A percentile compares a stretch with the other conserved stretches of the same genome.
Conservation (phyloP, 2,888 invertebrate genomes). For the Polyommatus icarus region DNA sequence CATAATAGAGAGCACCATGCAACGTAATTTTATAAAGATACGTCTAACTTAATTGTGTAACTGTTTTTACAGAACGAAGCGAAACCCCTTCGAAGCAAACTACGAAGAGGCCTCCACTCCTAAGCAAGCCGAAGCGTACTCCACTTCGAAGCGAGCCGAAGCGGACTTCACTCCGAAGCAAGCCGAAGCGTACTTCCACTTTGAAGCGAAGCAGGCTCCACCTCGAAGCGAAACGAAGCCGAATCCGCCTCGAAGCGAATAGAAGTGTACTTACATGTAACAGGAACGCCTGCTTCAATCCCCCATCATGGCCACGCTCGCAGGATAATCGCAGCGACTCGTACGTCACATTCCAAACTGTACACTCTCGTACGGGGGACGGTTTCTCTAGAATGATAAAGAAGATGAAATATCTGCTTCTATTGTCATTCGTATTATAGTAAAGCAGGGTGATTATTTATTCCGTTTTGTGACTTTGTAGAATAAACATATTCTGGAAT, state of each 20-base stretch:
- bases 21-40: no score
- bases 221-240: not conserved
- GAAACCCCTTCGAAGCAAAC: no score
- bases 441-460: not conserved
- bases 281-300: conserved; percentile 83
- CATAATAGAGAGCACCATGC: no score
- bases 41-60: no score
- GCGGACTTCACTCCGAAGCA: conserved; percentile 42
- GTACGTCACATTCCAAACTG: conserved; percentile 84
- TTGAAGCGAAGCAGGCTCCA: not conserved
- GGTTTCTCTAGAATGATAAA: conserved; percentile 78
- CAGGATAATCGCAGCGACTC: conserved; percentile 84
- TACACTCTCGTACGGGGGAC: conserved; percentile 84
- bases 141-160: no score
- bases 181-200: not conserved
- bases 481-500: no score
- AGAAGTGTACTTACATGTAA: conserved; percentile 74
- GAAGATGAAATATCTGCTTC: not conserved
- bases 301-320: conserved; percentile 85
- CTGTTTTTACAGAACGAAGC: no score
- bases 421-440: not conserved
- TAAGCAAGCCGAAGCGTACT: no score
- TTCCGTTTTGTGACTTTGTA: not conserved
- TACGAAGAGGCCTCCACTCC: not conserved
- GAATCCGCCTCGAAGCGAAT: not conserved